Evolutionary conservation across 2,797 vertebrate species (phyloP).

Genomic region (Botia almorhae): DNA sequence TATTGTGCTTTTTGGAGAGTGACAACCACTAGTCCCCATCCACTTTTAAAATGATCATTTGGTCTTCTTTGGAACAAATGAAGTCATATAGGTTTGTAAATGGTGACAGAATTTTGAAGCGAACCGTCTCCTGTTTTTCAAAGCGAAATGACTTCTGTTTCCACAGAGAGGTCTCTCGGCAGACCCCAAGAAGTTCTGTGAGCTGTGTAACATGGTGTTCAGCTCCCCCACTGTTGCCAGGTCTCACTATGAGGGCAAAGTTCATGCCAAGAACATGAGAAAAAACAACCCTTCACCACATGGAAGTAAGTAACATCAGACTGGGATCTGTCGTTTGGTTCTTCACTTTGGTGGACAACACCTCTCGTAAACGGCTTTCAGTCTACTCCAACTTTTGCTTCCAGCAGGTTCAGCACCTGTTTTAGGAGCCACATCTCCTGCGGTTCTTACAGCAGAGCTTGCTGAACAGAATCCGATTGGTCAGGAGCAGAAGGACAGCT

Average conservation of each 20-base stretch:
- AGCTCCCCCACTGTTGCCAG: slow-evolving; percentile 78
- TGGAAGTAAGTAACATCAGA: slow-evolving; percentile 28
- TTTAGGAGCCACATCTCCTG: background rate
- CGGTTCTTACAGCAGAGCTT: background rate
- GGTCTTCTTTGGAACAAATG: too few species aligned
- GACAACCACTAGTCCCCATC: too few species aligned
- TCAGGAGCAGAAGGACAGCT: slow-evolving; percentile 44
- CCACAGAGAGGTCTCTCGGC: slow-evolving; percentile 64
- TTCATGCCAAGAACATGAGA: slow-evolving; percentile 81
- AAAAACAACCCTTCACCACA: slow-evolving; percentile 21
- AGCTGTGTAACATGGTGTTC: slow-evolving; percentile 84
- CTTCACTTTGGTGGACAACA: too few species aligned
- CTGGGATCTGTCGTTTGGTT: background rate
- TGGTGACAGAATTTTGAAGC: too few species aligned
- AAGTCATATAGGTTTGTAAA: too few species aligned
- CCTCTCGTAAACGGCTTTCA: background rate
- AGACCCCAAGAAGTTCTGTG: slow-evolving; percentile 80
- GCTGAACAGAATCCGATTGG: slow-evolving; percentile 13
- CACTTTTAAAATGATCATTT: too few species aligned
- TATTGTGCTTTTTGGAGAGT: too few species aligned
- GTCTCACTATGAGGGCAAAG: slow-evolving; percentile 84
- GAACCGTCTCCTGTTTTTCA: too few species aligned
- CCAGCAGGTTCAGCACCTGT: background rate
- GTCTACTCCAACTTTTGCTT: background rate
- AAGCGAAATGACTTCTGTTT: slow-evolving; percentile 3